These are phyloP conservation scores for human DNA, from an alignment of 2,113 vertebrate genomes.

Conservation along the genomic window DNA sequence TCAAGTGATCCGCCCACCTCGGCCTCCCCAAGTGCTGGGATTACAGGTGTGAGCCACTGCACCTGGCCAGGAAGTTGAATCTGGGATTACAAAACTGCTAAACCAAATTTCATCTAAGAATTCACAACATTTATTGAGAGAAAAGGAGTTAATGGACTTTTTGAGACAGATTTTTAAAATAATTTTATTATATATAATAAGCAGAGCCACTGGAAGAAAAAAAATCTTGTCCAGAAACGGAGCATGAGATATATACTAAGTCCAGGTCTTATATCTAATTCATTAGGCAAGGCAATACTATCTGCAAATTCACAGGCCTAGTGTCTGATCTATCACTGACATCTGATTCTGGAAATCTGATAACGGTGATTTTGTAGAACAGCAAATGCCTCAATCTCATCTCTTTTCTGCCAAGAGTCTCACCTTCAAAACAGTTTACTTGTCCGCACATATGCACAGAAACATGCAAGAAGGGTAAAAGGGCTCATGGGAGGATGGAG, in stretches of 20 bases:
- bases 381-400: neutral
- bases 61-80: neutral
- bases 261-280: neutral
- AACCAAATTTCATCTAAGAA: neutral
- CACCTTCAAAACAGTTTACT: neutral
- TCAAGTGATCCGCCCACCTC: too few species aligned
- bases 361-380: neutral
- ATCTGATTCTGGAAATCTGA: neutral
- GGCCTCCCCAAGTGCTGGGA: too few species aligned
- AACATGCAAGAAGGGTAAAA: neutral
- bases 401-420: neutral
- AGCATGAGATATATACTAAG: neutral
- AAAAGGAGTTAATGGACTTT: neutral
- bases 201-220: neutral
- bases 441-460: neutral
- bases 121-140: neutral
- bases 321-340: neutral
- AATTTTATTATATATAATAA: neutral
- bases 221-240: neutral
- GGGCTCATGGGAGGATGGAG: neutral
- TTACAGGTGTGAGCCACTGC: too few species aligned
- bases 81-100: neutral
- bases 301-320: neutral
- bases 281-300: neutral
- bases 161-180: neutral